phyloP scores from a whole-genome alignment of 2,797 vertebrate species.

The Chelon labrosus region DNA sequence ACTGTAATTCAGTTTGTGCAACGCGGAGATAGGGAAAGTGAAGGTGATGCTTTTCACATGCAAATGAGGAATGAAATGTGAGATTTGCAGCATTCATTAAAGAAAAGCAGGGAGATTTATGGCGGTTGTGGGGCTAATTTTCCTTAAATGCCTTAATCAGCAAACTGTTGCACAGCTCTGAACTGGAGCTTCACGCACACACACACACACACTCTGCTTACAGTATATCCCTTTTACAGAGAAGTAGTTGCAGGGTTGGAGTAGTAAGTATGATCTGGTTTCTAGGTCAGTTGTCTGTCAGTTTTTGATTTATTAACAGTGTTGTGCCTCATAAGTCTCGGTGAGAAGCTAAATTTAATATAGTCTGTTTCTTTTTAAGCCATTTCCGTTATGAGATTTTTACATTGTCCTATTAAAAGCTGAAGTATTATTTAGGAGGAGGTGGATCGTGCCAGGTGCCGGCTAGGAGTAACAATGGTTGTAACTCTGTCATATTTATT shows the following conservation, averaged over 20 bases:
- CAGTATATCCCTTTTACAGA: slow-evolving; percentile 14
- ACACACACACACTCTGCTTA: slow-evolving; percentile 6
- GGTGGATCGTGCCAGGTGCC: too few species aligned
- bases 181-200: slow-evolving; percentile 38
- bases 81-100: slow-evolving; percentile 65
- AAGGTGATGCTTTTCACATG: slow-evolving; percentile 74
- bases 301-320: slow-evolving; percentile 24
- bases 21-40: slow-evolving; percentile 38
- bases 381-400: slow-evolving; percentile 1
- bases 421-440: background rate
- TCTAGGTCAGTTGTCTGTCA: slow-evolving; percentile 48
- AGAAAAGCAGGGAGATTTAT: slow-evolving; percentile 61
- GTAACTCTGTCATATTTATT: background rate
- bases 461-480: background rate
- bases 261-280: slow-evolving; percentile 28
- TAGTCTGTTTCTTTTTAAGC: background rate
- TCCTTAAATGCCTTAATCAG: slow-evolving; percentile 75
- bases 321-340: slow-evolving; percentile 24
- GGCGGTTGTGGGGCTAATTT: slow-evolving; percentile 64
- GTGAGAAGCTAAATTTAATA: slow-evolving; percentile 7
- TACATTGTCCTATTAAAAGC: slow-evolving; percentile 15
- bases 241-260: slow-evolving; percentile 31
- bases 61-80: slow-evolving; percentile 63
- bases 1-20: slow-evolving; percentile 54
- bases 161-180: slow-evolving; percentile 51